A percentile compares a stretch with the other conserved stretches of the same genome.
Evolutionary conservation across 2,797 vertebrate species (phyloP).

Genomic region (Liparis tanakae): DNA sequence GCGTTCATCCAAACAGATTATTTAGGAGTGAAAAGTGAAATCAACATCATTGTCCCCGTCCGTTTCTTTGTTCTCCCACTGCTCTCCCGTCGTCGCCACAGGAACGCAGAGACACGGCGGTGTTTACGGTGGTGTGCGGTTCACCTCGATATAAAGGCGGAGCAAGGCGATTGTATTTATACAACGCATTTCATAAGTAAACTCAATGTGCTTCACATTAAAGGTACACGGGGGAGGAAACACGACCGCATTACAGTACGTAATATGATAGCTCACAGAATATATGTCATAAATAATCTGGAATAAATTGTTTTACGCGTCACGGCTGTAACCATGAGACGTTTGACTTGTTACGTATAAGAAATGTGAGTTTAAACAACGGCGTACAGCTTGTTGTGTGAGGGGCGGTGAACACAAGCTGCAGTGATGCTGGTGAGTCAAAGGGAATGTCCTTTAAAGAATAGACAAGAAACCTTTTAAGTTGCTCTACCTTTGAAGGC

Average conservation of each 20-base stretch:
- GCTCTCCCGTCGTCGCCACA: conserved; percentile 32
- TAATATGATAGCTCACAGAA: not conserved
- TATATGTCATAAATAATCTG: too few species aligned
- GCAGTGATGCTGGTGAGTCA: conserved; percentile 19
- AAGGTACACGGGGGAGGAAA: not conserved
- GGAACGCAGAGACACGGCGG: conserved; percentile 34
- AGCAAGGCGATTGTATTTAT: conserved; percentile 22
- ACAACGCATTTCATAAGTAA: conserved; percentile 21
- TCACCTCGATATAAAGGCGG: conserved; percentile 29
- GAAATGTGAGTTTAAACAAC: not conserved
- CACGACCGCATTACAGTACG: not conserved
- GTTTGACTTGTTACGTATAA: not conserved
- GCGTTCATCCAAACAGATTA: conserved; percentile 18
- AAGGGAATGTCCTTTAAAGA: conserved; percentile 28
- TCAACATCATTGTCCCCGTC: conserved; percentile 11
- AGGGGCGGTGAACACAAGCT: conserved; percentile 4
- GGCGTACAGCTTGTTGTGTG: conserved; percentile 9
- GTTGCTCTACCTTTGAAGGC: conserved; percentile 15
- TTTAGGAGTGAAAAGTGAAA: conserved; percentile 14
- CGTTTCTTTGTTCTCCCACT: conserved; percentile 13
- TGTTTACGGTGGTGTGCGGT: conserved; percentile 27
- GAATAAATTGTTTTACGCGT: not conserved
- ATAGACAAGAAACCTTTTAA: conserved; percentile 6
- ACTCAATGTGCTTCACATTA: not conserved
- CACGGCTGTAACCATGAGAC: not conserved